These are phyloP conservation scores for Melieria crassipennis DNA, from an alignment of 2,888 invertebrate species.

Conservation along the genomic window DNA sequence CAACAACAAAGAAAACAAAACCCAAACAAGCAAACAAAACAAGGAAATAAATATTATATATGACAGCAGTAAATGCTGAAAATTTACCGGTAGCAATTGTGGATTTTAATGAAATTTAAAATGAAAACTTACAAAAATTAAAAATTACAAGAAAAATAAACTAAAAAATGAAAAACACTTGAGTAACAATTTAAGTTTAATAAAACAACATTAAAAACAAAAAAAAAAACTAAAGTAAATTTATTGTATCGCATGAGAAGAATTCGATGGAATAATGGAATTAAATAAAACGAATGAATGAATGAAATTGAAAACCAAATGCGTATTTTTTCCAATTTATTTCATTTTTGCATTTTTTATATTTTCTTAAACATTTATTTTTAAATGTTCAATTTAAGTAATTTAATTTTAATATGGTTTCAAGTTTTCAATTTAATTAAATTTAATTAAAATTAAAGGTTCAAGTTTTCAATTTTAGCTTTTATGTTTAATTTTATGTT, in stretches of 20 bases:
- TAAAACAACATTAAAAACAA: constrained; percentile 8
- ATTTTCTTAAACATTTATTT: too few species aligned
- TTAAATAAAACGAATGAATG: constrained; percentile 27
- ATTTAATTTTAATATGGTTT: too few species aligned
- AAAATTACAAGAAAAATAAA: not conserved
- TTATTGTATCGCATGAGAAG: constrained; percentile 18
- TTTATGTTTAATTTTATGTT: too few species aligned
- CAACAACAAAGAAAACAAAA: not conserved
- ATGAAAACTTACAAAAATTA: not conserved
- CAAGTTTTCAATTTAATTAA: too few species aligned
- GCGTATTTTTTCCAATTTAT: too few species aligned
- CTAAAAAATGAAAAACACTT: constrained; percentile 5
- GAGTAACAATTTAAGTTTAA: constrained; percentile 22
- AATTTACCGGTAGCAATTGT: constrained; percentile 19
- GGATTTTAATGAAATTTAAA: constrained; percentile 27
- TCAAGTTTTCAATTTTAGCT: too few species aligned
- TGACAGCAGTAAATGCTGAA: not conserved
- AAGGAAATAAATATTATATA: too few species aligned
- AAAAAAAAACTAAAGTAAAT: constrained; percentile 4
- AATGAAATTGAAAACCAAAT: constrained; percentile 15
- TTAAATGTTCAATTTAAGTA: too few species aligned
- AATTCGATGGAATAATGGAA: constrained; percentile 11
- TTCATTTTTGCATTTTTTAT: too few species aligned
- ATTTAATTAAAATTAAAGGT: too few species aligned
- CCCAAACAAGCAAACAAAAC: too few species aligned